Evolutionary conservation across 2,888 invertebrate genomes (phyloP), one percentile per base, ranked within the genome.

Genomic region (Apomyelois bistriatella): DNA sequence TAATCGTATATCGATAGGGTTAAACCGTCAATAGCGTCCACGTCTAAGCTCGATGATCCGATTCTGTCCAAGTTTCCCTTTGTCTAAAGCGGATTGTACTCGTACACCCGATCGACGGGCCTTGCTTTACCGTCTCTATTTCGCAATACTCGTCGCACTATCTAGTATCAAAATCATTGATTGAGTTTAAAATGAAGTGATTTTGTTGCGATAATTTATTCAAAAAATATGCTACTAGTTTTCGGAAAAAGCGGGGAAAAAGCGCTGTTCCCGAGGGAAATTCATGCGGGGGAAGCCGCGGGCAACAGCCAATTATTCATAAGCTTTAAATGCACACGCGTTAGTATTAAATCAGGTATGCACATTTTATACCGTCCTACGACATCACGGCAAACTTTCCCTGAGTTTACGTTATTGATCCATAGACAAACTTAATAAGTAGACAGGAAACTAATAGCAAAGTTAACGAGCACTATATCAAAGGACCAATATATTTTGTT

Each of bases 1-100:
- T 46, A 46, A 15, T 46, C 16, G 32, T 10, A 6, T 12, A 9
- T n/a, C n/a, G 10, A 22, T 17, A 22, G 22, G 22, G 42, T 46
- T 46, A n/a, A 32, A 10, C 28, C 37, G 17, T 36, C 49, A 36
- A 40, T 32, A 22, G 48, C 36, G 47, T 55, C 58, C 57, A 47
- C 38, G 51, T 57, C 58, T 58, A 64, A 64, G 61, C 60, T 61
- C 61, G 63, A 66, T 74, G 68, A 64, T 69, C 76, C 74, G 66
- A 74, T 75, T 73, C 72, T 64, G 75, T 79, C 72, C 64, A 79
- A 82, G 72, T 79, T 79, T 77, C 78, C 70, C 81, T 83, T 84
- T 84, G 82, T 82, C 74, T 74, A 77, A 78, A 78, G 74, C 79
- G 74, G 80, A 83, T 82, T 79, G 72, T 67, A 72, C 64, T 74